Conservation (phyloP, 2,113 vertebrate genomes). For the Stomatorhinus ivindoensis region DNA sequence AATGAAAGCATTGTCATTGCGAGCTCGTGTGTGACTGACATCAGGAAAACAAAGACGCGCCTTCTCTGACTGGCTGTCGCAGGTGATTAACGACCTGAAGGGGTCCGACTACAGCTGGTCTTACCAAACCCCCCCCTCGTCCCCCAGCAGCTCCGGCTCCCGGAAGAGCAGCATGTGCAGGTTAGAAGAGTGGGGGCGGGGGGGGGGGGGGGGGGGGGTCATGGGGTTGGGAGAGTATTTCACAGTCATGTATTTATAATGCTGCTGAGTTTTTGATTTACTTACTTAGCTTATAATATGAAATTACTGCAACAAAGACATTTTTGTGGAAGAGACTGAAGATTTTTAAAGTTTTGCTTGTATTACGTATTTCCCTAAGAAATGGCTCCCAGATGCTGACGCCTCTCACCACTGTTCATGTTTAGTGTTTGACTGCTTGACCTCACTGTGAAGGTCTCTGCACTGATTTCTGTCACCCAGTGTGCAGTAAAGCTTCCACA, state of each 20-base stretch:
- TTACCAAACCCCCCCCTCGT: conserved; percentile 93
- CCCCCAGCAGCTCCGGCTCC: conserved; percentile 84
- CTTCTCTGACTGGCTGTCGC: conserved; percentile 7
- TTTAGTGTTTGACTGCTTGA: neutral
- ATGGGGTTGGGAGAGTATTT: neutral
- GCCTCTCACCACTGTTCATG: neutral
- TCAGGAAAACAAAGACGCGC: neutral
- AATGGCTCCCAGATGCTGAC: neutral
- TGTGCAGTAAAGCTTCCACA: neutral
- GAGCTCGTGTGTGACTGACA: neutral
- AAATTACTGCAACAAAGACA: neutral
- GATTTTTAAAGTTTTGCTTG: neutral
- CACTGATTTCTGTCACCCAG: neutral
- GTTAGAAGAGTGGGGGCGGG: conserved; percentile 43
- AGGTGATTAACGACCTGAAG: conserved; percentile 97
- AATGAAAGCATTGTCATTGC: neutral
- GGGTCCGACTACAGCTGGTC: conserved; percentile 97
- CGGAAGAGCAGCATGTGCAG: conserved; percentile 98
- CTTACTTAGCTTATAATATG: neutral
- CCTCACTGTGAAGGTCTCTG: neutral
- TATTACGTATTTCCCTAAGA: neutral
- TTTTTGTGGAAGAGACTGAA: neutral
- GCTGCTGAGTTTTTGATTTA: neutral
- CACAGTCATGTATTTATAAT: neutral
- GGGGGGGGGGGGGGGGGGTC: no score